Conservation (phyloP, 2,113 vertebrate species). For the Hypanus sabinus region DNA sequence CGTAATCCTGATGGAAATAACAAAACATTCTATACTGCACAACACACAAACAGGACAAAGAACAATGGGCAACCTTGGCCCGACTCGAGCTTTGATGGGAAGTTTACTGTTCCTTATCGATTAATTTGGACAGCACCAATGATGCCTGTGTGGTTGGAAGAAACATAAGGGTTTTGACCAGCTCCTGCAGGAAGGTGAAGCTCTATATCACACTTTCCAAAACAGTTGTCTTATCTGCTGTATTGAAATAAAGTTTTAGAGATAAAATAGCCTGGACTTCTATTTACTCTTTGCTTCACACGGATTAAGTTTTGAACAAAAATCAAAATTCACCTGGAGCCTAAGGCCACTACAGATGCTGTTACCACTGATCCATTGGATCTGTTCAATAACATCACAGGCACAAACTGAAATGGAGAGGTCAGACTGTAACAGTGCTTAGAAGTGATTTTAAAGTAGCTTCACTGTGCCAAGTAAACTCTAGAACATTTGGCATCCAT, state of each 20-base stretch:
- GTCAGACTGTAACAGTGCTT: not conserved
- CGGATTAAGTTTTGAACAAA: not conserved
- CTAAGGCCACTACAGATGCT: not conserved
- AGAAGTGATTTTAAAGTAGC: not conserved
- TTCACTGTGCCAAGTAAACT: not conserved
- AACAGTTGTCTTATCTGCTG: not conserved
- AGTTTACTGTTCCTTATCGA: too few species aligned
- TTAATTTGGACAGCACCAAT: too few species aligned
- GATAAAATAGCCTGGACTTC: not conserved
- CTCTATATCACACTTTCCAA: not conserved
- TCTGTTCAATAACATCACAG: not conserved
- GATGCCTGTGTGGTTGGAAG: not conserved
- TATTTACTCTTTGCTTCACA: not conserved
- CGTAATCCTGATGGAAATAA: too few species aligned
- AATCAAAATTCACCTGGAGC: not conserved
- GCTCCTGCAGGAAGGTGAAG: not conserved
- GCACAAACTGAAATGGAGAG: not conserved
- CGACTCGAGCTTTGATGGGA: too few species aligned
- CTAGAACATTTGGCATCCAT: not conserved
- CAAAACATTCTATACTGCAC: too few species aligned
- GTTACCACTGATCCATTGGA: not conserved
- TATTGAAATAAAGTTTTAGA: not conserved
- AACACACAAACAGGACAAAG: too few species aligned
- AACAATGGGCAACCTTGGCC: too few species aligned
- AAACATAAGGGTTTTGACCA: not conserved